Conservation (phyloP, 2,113 vertebrate genomes). For the Salvelinus sp. region DNA sequence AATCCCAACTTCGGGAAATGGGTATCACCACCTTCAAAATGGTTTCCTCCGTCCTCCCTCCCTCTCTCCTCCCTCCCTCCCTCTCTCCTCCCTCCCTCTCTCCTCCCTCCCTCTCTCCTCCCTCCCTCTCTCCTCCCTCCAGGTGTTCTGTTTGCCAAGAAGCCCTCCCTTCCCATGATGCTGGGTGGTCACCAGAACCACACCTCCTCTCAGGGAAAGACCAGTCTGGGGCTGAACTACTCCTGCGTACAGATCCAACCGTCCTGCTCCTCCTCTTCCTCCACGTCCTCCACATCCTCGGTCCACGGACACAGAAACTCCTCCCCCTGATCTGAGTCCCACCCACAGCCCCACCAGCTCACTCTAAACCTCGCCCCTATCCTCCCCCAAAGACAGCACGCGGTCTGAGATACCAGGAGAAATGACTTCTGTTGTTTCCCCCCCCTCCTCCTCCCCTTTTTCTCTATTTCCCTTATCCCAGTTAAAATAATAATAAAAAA, state of each 20-base stretch:
- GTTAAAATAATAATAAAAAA: background rate
- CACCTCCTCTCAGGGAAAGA: slow-evolving; percentile 69
- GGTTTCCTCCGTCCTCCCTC: too few relatives aligned
- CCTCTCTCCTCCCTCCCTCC: too few relatives aligned
- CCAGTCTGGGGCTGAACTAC: slow-evolving; percentile 55
- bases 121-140: slow-evolving; percentile 5
- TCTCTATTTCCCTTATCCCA: slow-evolving; percentile 11
- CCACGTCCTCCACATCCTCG: slow-evolving; percentile 60
- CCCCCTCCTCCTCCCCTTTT: background rate
- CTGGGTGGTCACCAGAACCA: slow-evolving; percentile 48
- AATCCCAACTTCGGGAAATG: too few relatives aligned
- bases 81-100: too few relatives aligned
- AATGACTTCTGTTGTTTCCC: background rate
- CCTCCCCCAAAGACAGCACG: slow-evolving; percentile 22
- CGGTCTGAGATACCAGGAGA: slow-evolving; percentile 12
- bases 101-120: too few relatives aligned
- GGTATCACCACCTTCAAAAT: too few relatives aligned
- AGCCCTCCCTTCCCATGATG: slow-evolving; percentile 68
- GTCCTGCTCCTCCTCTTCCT: slow-evolving; percentile 60
- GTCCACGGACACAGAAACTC: slow-evolving; percentile 70
- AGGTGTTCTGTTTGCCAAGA: slow-evolving; percentile 87
- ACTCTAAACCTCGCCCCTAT: background rate
- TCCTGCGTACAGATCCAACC: slow-evolving; percentile 61
- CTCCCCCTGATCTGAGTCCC: slow-evolving; percentile 38
- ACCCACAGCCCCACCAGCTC: background rate